phyloP scores from a whole-genome alignment of 1,140 invertebrate genomes.

The Ostrea edulis region DNA sequence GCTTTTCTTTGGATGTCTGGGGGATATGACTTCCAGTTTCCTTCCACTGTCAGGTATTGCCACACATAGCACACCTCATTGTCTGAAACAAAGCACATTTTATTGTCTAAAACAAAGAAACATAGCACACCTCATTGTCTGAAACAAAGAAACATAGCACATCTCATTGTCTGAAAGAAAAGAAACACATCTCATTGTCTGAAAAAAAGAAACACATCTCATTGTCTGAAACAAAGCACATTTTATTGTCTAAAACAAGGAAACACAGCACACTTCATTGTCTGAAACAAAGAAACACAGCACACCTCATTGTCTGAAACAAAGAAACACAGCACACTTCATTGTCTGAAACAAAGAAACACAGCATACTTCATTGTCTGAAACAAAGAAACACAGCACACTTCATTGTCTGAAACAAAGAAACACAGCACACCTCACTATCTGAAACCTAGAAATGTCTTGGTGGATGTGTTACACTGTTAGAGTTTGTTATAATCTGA shows the following conservation, averaged over 20 bases:
- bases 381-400: too few species aligned
- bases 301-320: constrained; percentile 28
- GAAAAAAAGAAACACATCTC: neutral
- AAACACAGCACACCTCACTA: too few species aligned
- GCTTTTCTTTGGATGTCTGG: constrained; percentile 47
- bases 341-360: too few species aligned
- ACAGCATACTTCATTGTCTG: too few species aligned
- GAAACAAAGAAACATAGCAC: constrained; percentile 37
- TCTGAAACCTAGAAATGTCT: too few species aligned
- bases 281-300: neutral
- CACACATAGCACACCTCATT: constrained; percentile 51
- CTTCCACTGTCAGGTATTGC: constrained; percentile 50
- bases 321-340: too few species aligned
- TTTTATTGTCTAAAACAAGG: too few species aligned
- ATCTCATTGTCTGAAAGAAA: neutral
- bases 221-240: neutral
- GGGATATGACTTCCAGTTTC: constrained; percentile 47
- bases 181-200: neutral
- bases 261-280: neutral
- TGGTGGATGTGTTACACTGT: too few species aligned
- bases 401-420: too few species aligned
- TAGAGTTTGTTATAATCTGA: too few species aligned
- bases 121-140: neutral
- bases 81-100: neutral
- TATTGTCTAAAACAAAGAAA: neutral